Base-by-base conservation (phyloP, 2,888 invertebrate species). In the Automeris io region DNA sequence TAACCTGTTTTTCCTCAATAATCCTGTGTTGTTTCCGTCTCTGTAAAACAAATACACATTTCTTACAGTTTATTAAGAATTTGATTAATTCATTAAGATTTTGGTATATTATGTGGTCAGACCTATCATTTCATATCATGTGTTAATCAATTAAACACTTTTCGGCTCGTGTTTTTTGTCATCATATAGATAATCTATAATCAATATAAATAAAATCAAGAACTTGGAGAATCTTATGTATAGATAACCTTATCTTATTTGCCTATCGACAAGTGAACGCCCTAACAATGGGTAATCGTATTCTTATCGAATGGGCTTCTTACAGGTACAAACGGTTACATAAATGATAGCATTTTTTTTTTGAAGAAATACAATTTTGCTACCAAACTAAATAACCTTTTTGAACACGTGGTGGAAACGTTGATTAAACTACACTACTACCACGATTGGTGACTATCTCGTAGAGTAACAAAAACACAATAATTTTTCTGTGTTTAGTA, bases 131-230 rank as follows among this genome's bases (percentile, higher is more conserved):
- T 51, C 51, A 55, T 68, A 74, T 76, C 75, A 75, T 43, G 70
- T 71, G 72, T 70, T 72, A 47, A 51, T 80, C 78, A 78, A 67
- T 54, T 39, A 54, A 63, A 78, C 78, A 79, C 79, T 58, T 78
- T 73, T 79, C 63, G 80, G 81, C 81, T 82, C 81, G 75, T 78
- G 78, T 70, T 54, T 45, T 45, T 57, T 76, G 48, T 77, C 81
- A 81, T 82, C 82, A 82, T 68, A 41, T 45, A 21, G 24, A 35
- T 36, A 12, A 22, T 6, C 37, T 22, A 39, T n/a, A 2, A 29
- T 43, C 37, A 42, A 40, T 31, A 37, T 42, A 43, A 41, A 39
- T 29, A 26, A 13, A 16, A n/a, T 16, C 5, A 39, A 43, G 12
- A 37, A 35, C 5, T 9, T 33, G 37, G 41, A 41, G 24, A 37